Percentiles rank a stretch among this genome's conserved stretches.
Evolutionary conservation across 2,113 vertebrate genomes (phyloP).

Genomic region (Seriola dumerili): DNA sequence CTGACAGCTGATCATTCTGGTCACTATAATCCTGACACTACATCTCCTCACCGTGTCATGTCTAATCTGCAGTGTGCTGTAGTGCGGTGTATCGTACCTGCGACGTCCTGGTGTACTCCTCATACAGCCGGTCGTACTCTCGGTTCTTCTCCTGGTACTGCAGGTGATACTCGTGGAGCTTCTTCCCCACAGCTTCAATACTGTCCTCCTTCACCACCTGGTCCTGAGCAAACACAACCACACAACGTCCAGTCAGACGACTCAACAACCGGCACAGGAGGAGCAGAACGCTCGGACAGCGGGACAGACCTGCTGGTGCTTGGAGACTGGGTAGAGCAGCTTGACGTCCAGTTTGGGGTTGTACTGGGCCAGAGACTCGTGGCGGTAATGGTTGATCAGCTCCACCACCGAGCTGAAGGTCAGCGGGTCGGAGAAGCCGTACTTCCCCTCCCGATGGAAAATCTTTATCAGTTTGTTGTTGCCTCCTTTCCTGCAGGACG

Average conservation of each 20-base stretch:
- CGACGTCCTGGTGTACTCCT: conserved; percentile 98
- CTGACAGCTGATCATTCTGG: too few relatives aligned
- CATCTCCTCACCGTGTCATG: too few relatives aligned
- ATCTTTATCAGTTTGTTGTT: conserved; percentile 99
- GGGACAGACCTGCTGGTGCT: conserved; percentile 93
- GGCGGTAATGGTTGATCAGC: conserved; percentile 97
- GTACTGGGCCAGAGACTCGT: conserved; percentile 97
- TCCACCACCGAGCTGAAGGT: conserved; percentile 98
- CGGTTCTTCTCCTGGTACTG: conserved; percentile 98
- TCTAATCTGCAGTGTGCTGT: too few relatives aligned
- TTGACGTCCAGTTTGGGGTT: conserved; percentile 99
- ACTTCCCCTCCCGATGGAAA: conserved; percentile 98
- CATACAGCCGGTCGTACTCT: conserved; percentile 98
- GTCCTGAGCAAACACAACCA: conserved; percentile 84
- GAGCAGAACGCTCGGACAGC: too few relatives aligned
- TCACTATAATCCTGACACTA: too few relatives aligned
- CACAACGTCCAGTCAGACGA: background rate
- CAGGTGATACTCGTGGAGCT: conserved; percentile 97
- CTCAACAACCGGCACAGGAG: too few relatives aligned
- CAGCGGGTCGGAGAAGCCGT: conserved; percentile 97
- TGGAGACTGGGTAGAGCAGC: conserved; percentile 96
- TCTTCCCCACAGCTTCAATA: conserved; percentile 98
- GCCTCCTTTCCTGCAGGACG: conserved; percentile 93
- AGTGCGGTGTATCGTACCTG: conserved; percentile 79
- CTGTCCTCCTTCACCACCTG: conserved; percentile 99